Evolutionary conservation across 2,888 invertebrate species (phyloP).

Genomic region (Eupithecia pulchellata): DNA sequence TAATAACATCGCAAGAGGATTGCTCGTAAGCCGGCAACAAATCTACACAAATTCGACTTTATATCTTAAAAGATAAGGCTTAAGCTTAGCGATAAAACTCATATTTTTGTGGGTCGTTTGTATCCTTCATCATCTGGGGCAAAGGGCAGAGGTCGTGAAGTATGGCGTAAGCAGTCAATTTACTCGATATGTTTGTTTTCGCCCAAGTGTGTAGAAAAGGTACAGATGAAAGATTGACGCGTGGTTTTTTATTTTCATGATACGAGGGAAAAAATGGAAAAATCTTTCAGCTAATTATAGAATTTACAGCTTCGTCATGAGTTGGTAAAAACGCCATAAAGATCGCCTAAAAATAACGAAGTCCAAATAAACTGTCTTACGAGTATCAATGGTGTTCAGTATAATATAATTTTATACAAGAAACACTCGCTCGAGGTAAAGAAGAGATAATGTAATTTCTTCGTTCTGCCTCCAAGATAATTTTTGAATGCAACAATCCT

Average conservation of each 20-base stretch:
- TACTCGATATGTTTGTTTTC: slow-evolving; percentile 28
- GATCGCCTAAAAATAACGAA: too few relatives aligned
- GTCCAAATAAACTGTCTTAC: too few relatives aligned
- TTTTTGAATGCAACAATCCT: too few relatives aligned
- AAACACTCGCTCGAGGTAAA: too few relatives aligned
- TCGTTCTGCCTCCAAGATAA: too few relatives aligned
- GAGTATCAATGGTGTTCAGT: too few relatives aligned
- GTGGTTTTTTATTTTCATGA: slow-evolving; percentile 3
- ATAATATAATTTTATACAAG: too few relatives aligned
- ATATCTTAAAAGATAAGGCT: slow-evolving; percentile 21
- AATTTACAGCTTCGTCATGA: background rate
- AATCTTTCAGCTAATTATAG: background rate
- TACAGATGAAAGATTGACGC: slow-evolving; percentile 7
- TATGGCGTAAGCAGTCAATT: slow-evolving; percentile 30
- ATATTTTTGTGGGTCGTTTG: slow-evolving; percentile 45
- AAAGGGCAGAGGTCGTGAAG: slow-evolving; percentile 56
- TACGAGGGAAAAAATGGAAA: background rate
- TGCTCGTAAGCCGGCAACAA: slow-evolving; percentile 8
- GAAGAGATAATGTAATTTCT: too few relatives aligned
- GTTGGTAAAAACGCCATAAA: too few relatives aligned
- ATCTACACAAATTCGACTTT: slow-evolving; percentile 20
- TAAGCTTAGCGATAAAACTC: slow-evolving; percentile 35
- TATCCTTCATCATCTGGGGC: slow-evolving; percentile 35
- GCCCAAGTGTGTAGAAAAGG: slow-evolving; percentile 9
- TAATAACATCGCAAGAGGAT: slow-evolving; percentile 16